Conservation (phyloP, 2,113 vertebrate species). For the Larimichthys polyactis region DNA sequence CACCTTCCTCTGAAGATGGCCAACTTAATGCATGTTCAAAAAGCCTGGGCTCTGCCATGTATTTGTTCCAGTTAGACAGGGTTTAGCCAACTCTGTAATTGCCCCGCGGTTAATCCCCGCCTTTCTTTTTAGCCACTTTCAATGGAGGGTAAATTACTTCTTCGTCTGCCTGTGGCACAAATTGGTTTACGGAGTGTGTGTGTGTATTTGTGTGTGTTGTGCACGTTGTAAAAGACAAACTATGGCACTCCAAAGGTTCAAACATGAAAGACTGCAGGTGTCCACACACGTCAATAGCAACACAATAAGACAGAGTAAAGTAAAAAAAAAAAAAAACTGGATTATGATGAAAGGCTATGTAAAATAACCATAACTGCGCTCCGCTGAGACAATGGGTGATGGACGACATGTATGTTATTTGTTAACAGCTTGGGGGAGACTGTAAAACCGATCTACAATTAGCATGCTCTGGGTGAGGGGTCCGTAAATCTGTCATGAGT, state of each 20-base stretch:
- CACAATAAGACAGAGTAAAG: neutral
- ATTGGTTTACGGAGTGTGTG: constrained; percentile 61
- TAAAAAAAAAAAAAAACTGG: constrained; percentile 13
- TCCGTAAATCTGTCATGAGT: constrained; percentile 29
- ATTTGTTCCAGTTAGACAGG: constrained; percentile 76
- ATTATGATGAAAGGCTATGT: constrained; percentile 12
- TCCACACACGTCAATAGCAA: neutral
- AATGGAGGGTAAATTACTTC: constrained; percentile 68
- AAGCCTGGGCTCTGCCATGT: constrained; percentile 46
- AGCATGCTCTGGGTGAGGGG: constrained; percentile 22
- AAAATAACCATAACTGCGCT: neutral
- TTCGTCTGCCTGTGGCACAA: constrained; percentile 64
- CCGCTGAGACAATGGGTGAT: neutral
- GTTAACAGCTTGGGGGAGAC: constrained; percentile 15
- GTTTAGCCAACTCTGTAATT: constrained; percentile 81
- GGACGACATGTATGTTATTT: constrained; percentile 32
- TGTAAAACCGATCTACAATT: constrained; percentile 42
- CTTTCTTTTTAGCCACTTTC: constrained; percentile 75
- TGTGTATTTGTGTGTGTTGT: constrained; percentile 30
- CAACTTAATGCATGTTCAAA: constrained; percentile 57
- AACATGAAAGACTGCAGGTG: constrained; percentile 24
- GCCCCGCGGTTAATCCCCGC: constrained; percentile 75
- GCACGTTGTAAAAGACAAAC: constrained; percentile 9
- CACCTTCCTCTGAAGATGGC: constrained; percentile 46
- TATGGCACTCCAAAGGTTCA: constrained; percentile 22